Conservation (phyloP, 2,888 invertebrate genomes). For the Lithosia quadra region DNA sequence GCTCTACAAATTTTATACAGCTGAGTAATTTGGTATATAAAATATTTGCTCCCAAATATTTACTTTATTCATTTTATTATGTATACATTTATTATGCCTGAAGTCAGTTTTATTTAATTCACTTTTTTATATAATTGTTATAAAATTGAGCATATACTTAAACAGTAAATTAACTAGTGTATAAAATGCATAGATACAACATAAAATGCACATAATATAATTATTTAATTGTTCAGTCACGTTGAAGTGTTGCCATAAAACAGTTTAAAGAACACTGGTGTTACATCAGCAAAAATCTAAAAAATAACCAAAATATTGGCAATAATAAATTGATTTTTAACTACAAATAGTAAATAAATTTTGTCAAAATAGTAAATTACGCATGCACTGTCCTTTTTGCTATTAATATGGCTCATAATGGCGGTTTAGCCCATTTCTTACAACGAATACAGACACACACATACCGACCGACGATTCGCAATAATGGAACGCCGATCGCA, state of each 20-base stretch:
- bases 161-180: constrained; percentile 60
- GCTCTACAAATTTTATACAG: constrained; percentile 27
- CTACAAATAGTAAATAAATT: constrained; percentile 42
- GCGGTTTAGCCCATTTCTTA: constrained; percentile 29
- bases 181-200: constrained; percentile 60
- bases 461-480: constrained; percentile 8
- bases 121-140: constrained; percentile 47
- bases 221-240: constrained; percentile 55
- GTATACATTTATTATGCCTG: constrained; percentile 46
- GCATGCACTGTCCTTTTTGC: constrained; percentile 35
- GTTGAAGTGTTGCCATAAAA: constrained; percentile 45
- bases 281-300: constrained; percentile 33
- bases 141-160: constrained; percentile 68
- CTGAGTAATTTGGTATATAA: constrained; percentile 41
- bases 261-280: constrained; percentile 6
- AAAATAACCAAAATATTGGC: constrained; percentile 51
- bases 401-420: constrained; percentile 48
- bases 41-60: constrained; percentile 45
- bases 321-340: constrained; percentile 45
- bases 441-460: constrained; percentile 15
- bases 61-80: constrained; percentile 37
- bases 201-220: constrained; percentile 57
- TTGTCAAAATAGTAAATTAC: constrained; percentile 47
- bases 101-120: constrained; percentile 33
- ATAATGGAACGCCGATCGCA: background rate